Evolutionary conservation across 2,888 invertebrate species (phyloP), one percentile per base, ranked within the genome.

Genomic region (Protodeltote pygarga): DNA sequence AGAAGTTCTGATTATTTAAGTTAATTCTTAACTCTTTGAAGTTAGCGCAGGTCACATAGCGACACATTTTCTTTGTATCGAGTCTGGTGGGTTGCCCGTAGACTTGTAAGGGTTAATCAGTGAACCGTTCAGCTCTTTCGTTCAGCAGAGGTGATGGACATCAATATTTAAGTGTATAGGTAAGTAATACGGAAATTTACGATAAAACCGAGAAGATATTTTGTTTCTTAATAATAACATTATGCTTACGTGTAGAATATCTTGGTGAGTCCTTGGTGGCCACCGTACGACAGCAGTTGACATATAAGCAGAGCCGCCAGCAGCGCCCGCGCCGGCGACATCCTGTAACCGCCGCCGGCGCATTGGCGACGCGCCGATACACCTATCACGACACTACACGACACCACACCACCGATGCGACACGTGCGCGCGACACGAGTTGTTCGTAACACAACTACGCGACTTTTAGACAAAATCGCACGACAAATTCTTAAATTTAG

Each of bases 191-290:
- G n/a, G n/a, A n/a, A n/a, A n/a, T n/a, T 6, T 11, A 3, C n/a
- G 28, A 16, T 2, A 3, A 10, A 24, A 20, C 19, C 3, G n/a
- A 34, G 11, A n/a, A n/a, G n/a, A n/a, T n/a, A n/a, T n/a, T 6
- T n/a, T 13, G 5, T 17, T 37, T 17, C 4, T 35, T 32, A 46
- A 16, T 9, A 9, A 3, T 11, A 25, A 9, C 31, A 23, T 4
- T 14, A 41, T 44, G 45, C 89, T 91, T 89, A 92, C 92, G 87
- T 90, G 86, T 83, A 90, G 62, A 91, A 91, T 84, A 90, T 87
- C 85, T 90, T 89, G 89, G 90, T 90, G 85, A 90, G 91, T 81
- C 90, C 89, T 82, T 91, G 91, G 86, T 92, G 92, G 81, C 90
- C 91, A 81, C 90, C 90, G 87, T 89, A 89, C 54, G 89, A 87